Evolutionary conservation across 2,888 invertebrate species (phyloP).

Genomic region (Osmoderma eremita): DNA sequence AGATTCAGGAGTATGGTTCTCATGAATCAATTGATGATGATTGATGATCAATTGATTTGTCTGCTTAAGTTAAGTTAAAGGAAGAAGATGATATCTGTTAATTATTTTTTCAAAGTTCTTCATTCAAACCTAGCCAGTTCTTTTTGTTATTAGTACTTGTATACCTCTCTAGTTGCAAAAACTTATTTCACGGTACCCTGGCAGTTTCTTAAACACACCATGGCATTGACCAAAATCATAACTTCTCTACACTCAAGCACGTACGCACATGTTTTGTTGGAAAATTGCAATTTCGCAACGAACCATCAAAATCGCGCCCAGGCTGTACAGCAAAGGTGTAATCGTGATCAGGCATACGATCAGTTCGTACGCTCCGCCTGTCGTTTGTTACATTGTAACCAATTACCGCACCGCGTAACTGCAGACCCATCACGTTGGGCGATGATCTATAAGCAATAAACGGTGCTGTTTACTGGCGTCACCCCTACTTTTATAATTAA

Average conservation of each 20-base stretch:
- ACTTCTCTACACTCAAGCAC: not conserved
- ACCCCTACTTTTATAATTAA: slow-evolving; percentile 57
- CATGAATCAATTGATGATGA: too few relatives aligned
- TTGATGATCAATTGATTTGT: too few relatives aligned
- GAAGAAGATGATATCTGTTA: too few relatives aligned
- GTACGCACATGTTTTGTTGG: not conserved
- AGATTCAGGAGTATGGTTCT: too few relatives aligned
- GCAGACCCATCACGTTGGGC: slow-evolving; percentile 51
- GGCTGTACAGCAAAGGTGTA: slow-evolving; percentile 10
- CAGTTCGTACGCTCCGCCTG: slow-evolving; percentile 35
- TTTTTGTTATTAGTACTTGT: too few relatives aligned
- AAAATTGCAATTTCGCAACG: slow-evolving; percentile 16
- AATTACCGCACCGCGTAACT: slow-evolving; percentile 49
- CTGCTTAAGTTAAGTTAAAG: too few relatives aligned
- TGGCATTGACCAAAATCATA: not conserved
- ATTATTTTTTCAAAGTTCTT: too few relatives aligned
- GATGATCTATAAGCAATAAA: slow-evolving; percentile 57
- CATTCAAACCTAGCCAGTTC: too few relatives aligned
- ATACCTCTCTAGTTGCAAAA: not conserved
- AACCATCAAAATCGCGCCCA: slow-evolving; percentile 5
- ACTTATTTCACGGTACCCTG: not conserved
- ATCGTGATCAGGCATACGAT: slow-evolving; percentile 30
- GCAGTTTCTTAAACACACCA: not conserved
- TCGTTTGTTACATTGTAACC: slow-evolving; percentile 52
- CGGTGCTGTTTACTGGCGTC: slow-evolving; percentile 55